These are phyloP conservation scores for Acrossocheilus wenchowensis DNA, from an alignment of 2,797 vertebrate species.

Conservation along the genomic window DNA sequence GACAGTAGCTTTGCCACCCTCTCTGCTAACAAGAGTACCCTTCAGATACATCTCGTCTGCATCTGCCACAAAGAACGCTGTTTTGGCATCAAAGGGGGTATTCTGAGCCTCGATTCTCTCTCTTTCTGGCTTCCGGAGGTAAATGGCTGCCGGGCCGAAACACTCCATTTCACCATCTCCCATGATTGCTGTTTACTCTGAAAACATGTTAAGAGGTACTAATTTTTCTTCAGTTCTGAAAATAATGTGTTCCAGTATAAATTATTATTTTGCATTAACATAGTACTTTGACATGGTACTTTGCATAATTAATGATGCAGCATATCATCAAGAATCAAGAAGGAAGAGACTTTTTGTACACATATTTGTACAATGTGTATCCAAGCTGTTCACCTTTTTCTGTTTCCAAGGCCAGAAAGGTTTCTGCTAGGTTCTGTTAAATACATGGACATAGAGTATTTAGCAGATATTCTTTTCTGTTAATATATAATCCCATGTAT, in stretches of 20 bases:
- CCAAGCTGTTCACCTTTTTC: background rate
- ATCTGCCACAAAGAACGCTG: constrained; percentile 82
- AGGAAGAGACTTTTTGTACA: too few species aligned
- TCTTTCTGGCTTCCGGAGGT: constrained; percentile 86
- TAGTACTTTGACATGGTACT: background rate
- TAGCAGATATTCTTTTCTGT: background rate
- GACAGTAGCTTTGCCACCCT: constrained; percentile 85
- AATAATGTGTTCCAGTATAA: background rate
- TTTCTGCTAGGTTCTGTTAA: background rate
- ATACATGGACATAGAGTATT: background rate
- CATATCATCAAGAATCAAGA: background rate
- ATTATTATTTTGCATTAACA: background rate
- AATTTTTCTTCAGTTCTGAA: background rate
- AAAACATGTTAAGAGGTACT: background rate
- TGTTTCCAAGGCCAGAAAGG: background rate
- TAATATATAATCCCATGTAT: background rate
- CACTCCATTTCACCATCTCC: constrained; percentile 83
- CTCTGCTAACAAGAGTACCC: constrained; percentile 80
- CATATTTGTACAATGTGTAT: background rate
- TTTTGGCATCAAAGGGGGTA: constrained; percentile 88
- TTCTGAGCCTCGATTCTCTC: constrained; percentile 89
- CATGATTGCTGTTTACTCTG: constrained; percentile 78
- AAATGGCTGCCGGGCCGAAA: constrained; percentile 85
- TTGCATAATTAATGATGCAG: background rate
- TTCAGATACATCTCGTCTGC: constrained; percentile 85